These are phyloP conservation scores for Cacoxenus indagator DNA, from an alignment of 2,888 invertebrate species.

Conservation along the genomic window DNA sequence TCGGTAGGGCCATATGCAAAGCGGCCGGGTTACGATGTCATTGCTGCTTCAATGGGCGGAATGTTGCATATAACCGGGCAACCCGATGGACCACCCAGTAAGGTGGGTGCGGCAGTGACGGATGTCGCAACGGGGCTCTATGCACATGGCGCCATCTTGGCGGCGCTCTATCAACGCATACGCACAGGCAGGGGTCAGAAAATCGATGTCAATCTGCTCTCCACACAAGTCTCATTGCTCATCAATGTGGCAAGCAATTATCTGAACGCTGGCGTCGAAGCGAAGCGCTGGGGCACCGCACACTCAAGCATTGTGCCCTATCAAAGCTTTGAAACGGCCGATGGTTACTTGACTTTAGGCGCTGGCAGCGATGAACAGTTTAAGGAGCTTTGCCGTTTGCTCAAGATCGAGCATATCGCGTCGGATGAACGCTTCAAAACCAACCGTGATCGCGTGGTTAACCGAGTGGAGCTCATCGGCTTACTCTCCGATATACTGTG, in stretches of 20 bases:
- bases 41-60: slow-evolving; percentile 94
- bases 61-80: slow-evolving; percentile 91
- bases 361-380: slow-evolving; percentile 90
- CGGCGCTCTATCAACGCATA: slow-evolving; percentile 84
- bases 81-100: slow-evolving; percentile 85
- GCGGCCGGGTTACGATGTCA: slow-evolving; percentile 96
- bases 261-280: slow-evolving; percentile 86
- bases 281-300: slow-evolving; percentile 89
- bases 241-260: slow-evolving; percentile 92
- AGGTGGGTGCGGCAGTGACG: slow-evolving; percentile 93
- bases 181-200: slow-evolving; percentile 89
- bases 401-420: slow-evolving; percentile 76
- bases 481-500: slow-evolving; percentile 75
- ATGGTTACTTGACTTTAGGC: slow-evolving; percentile 89
- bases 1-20: slow-evolving; percentile 85
- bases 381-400: slow-evolving; percentile 77
- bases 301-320: slow-evolving; percentile 97
- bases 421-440: slow-evolving; percentile 77
- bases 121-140: slow-evolving; percentile 96
- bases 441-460: slow-evolving; percentile 82
- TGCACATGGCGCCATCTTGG: slow-evolving; percentile 94
- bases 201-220: slow-evolving; percentile 93
- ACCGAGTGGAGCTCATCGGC: slow-evolving; percentile 79
- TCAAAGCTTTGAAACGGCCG: slow-evolving; percentile 86
- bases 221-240: slow-evolving; percentile 90